phyloP scores from a whole-genome alignment of 1,140 invertebrate species.

The Matsumurasca onukii region DNA sequence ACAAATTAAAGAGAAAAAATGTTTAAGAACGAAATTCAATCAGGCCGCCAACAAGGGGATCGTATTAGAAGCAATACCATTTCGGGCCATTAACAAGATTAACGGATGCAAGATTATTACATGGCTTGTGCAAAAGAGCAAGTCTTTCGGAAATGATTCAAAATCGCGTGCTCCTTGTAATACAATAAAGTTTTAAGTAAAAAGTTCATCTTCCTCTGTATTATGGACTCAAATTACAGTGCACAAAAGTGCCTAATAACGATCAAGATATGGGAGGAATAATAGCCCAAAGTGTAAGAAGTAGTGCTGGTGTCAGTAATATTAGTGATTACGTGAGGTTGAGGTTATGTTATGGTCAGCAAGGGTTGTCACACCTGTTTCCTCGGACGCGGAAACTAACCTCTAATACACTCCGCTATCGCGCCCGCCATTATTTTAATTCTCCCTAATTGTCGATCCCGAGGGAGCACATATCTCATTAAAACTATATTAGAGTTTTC shows the following conservation, averaged over 20 bases:
- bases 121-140: too few relatives aligned
- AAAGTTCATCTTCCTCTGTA: conserved; percentile 16
- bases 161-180: conserved; percentile 18
- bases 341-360: too few relatives aligned
- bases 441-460: conserved; percentile 21
- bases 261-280: conserved; percentile 21
- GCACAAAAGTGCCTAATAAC: conserved; percentile 28
- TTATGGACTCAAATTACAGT: conserved; percentile 31
- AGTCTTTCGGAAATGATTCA: conserved; percentile 1
- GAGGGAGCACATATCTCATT: conserved; percentile 17
- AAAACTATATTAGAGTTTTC: conserved; percentile 25
- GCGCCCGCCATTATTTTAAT: conserved; percentile 22
- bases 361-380: conserved; percentile 16
- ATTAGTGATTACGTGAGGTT: too few relatives aligned
- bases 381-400: conserved; percentile 19
- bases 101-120: not conserved
- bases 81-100: too few relatives aligned
- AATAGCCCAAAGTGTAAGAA: conserved; percentile 27
- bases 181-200: conserved; percentile 24
- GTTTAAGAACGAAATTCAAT: conserved; percentile 11
- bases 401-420: conserved; percentile 22
- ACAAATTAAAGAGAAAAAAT: not conserved
- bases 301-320: too few relatives aligned
- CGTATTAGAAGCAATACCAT: conserved; percentile 16
- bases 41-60: conserved; percentile 4